These are phyloP conservation scores for Cairina moschata DNA, from an alignment of 2,113 vertebrate species.

Conservation along the genomic window DNA sequence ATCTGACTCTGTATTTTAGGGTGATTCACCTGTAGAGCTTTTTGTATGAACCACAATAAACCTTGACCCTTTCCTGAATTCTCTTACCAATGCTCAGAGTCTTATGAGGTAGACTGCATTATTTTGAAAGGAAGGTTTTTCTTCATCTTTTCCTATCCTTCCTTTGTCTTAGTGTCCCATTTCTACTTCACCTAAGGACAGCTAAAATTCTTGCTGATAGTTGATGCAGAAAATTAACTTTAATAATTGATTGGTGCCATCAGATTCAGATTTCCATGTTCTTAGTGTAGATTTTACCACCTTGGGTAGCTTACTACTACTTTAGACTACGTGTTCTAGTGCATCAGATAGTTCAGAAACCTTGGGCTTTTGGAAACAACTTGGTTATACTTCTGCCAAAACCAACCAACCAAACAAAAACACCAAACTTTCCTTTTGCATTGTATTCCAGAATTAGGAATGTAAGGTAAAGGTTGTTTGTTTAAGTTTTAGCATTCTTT, in stretches of 20 bases:
- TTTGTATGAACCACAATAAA: neutral
- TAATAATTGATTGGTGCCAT: neutral
- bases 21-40: neutral
- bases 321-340: neutral
- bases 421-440: constrained; percentile 11
- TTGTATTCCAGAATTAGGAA: neutral
- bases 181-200: neutral
- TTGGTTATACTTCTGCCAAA: neutral
- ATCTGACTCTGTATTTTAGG: neutral
- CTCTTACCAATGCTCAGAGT: neutral
- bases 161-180: neutral
- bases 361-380: neutral
- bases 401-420: neutral
- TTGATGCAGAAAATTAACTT: neutral
- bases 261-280: neutral
- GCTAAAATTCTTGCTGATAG: neutral
- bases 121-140: neutral
- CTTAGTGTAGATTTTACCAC: neutral
- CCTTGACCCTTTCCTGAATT: neutral
- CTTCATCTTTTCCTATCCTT: neutral
- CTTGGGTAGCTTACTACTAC: neutral
- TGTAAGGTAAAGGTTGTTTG: constrained; percentile 28
- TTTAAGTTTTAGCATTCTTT: neutral
- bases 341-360: neutral
- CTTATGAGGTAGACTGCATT: neutral